phyloP scores from a whole-genome alignment of 1,140 invertebrate species.

The Papilio aristodemus region DNA sequence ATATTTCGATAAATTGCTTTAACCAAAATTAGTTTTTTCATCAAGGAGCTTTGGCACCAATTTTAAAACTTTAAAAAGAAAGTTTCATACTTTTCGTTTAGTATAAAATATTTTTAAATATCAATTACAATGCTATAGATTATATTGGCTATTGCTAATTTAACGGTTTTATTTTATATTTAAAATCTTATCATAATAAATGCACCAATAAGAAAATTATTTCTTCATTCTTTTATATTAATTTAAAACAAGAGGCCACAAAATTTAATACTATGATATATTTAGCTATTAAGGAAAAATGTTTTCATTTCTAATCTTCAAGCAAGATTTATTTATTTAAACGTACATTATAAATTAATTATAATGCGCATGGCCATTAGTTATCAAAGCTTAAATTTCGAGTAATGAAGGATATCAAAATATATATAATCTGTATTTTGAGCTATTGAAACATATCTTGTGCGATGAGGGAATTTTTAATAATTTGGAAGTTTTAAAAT shows the following conservation, averaged over 20 bases:
- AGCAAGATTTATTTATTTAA: slow-evolving; percentile 2
- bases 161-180: slow-evolving; percentile 37
- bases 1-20: slow-evolving; percentile 37
- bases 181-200: slow-evolving; percentile 52
- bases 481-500: background rate
- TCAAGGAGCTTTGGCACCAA: slow-evolving; percentile 67
- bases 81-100: slow-evolving; percentile 35
- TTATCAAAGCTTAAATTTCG: background rate
- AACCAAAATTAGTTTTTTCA: slow-evolving; percentile 41
- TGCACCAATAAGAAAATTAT: slow-evolving; percentile 57
- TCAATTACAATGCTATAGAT: slow-evolving; percentile 41
- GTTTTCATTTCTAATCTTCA: background rate
- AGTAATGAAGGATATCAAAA: background rate
- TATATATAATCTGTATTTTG: slow-evolving; percentile 16
- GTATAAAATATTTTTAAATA: slow-evolving; percentile 39
- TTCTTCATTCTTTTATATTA: slow-evolving; percentile 43
- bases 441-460: slow-evolving; percentile 25
- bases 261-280: slow-evolving; percentile 11
- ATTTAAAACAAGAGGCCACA: slow-evolving; percentile 38
- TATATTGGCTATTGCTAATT: slow-evolving; percentile 27
- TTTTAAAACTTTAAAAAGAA: slow-evolving; percentile 43
- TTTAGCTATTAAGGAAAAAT: slow-evolving; percentile 15
- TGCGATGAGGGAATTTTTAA: slow-evolving; percentile 15
- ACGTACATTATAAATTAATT: background rate
- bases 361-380: background rate